Base-by-base conservation (phyloP, 2,113 vertebrate genomes). In the Asarcornis scutulata region DNA sequence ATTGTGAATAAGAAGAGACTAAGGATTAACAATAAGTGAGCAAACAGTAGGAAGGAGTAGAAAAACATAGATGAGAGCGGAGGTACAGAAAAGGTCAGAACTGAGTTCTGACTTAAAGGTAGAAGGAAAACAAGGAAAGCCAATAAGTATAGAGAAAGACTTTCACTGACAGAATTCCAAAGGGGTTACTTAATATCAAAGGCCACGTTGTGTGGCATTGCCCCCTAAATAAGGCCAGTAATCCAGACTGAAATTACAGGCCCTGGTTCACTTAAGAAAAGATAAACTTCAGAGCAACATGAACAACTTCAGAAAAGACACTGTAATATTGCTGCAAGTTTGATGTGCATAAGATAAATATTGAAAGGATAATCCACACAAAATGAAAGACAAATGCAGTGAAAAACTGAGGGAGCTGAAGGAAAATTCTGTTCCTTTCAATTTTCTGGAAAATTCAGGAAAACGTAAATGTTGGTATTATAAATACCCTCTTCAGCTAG, bases 1-100 rank as follows among this genome's bases (percentile, higher is more conserved):
- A 64, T 0, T 74, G 32, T 77, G 73, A 66, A 11, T 69, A 83
- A 86, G 36, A 83, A 73, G 68, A 93, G 46, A 83, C 40, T 63
- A 59, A 88, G 86, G 55, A 94, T 77, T 88, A 90, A 71, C 22
- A 63, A 6, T 50, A 86, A 63, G 59, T 88, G n/a, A 90, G 59
- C n/a, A 90, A 92, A 91, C 22, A 71, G 59, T 67, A 50, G 34
- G 83, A 75, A 86, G 38, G 52, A 67, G 59, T 53, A 93, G 27
- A 78, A 90, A 80, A 83, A 31, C 29, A n/a, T 0, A 68, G 15
- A 55, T 67, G 68, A 81, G 15, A 77, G 27, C 38, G 34, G 63
- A 81, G 34, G 25, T 81, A 59, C 36, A 75, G 59, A 81, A 92
- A 83, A 53, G 46, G 40, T 92, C 64, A 83, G 56, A 86, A 86